Conservation (phyloP, 2,888 invertebrate species). For the Gymnoscelis rufifasciata region DNA sequence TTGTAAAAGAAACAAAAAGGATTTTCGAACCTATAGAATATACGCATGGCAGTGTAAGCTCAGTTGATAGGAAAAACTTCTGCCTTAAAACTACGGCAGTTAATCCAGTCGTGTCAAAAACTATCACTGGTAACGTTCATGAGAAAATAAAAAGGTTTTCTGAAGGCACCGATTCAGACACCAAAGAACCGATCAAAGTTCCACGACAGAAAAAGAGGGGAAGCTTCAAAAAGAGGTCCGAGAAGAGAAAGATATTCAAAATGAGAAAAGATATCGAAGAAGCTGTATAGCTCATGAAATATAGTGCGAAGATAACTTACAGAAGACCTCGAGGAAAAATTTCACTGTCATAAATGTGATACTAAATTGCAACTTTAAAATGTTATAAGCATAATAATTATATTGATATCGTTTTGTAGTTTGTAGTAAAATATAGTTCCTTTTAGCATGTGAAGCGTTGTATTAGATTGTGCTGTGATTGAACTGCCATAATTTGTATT, state of each 20-base stretch:
- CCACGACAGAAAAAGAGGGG: constrained; percentile 54
- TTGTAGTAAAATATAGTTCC: constrained; percentile 24
- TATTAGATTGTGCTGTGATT: constrained; percentile 39
- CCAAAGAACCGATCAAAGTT: constrained; percentile 46
- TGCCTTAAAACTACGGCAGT: constrained; percentile 36
- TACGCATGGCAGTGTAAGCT: constrained; percentile 42
- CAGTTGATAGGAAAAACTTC: constrained; percentile 46
- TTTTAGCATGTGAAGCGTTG: constrained; percentile 34
- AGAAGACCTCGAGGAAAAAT: no score
- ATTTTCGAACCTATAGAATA: constrained; percentile 54
- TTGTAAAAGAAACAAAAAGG: constrained; percentile 58
- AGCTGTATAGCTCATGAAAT: constrained; percentile 46
- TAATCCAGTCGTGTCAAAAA: constrained; percentile 46
- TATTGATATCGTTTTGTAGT: constrained; percentile 7
- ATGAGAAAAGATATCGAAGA: constrained; percentile 70
- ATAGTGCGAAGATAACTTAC: no score
- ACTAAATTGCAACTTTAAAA: no score
- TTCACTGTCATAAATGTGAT: no score
- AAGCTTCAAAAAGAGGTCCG: constrained; percentile 58
- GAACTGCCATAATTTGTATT: constrained; percentile 43
- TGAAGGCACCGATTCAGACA: constrained; percentile 44
- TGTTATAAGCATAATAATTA: background rate
- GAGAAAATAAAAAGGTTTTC: constrained; percentile 71
- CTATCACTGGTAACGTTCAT: constrained; percentile 59
- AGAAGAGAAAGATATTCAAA: constrained; percentile 53